Evolutionary conservation across 2,797 vertebrate genomes (phyloP), one percentile per base, ranked within the genome.

Genomic region (Coregonus suidteri): DNA sequence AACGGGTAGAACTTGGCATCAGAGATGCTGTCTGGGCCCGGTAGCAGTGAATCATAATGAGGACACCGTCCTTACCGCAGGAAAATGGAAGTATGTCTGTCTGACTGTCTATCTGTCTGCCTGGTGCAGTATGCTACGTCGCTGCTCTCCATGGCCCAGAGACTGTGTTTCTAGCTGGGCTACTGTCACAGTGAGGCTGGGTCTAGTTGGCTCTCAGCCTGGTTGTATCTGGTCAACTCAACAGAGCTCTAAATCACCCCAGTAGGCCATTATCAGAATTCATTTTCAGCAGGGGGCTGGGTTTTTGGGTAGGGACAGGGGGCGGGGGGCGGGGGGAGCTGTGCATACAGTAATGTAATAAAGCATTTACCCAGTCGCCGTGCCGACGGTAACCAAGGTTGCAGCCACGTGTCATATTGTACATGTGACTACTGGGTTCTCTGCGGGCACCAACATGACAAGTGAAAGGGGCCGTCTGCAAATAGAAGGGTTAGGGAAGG

Each of bases 391-490:
- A 37, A 74, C 72, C 72, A 74, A 74, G 72, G 72, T 74, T 74
- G 72, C 31, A 18, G 56, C 54, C 13, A 62, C 54, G 34, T 59
- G 72, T 64, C 53, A 74, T 62, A 74, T 47, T 47, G 41, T 47
- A 13, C 41, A 47, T 9, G 41, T 47, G 41, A 47, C 41, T 47
- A 47, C 41, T 47, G 41, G 41, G 41, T 47, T 47, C 41, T 54
- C 6, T 74, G 72, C 52, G 30, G 71, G 20, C 52, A 47, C 84
- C 88, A 13, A 87, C 87, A 80, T 89, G 90, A 91, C 80, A 85
- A 89, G 89, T 87, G 82, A 74, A 83, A 35, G 77, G 76, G 47
- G 54, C 73, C 74, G 80, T 66, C 68, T 35, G 83, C 78, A 4
- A 35, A 35, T 15, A 35, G 31, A 11, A 16, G 78, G 62, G 80